These are phyloP conservation scores for Temnopleurus reevesii DNA, from an alignment of 53 echinoderm and acorn worm genomes.

Conservation along the genomic window DNA sequence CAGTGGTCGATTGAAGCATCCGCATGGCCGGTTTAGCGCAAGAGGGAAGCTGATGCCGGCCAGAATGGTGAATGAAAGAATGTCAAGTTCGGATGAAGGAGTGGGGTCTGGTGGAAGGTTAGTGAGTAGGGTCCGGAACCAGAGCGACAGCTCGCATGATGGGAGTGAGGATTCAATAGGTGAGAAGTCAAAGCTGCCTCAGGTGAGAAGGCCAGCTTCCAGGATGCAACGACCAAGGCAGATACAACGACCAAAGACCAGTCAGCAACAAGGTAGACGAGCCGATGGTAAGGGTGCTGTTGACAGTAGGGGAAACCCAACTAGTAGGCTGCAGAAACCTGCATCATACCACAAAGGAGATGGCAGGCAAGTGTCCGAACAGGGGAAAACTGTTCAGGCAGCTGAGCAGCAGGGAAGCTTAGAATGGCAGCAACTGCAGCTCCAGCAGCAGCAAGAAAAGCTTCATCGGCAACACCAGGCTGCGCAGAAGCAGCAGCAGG, in stretches of 20 bases:
- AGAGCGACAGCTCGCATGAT: conserved; percentile 36
- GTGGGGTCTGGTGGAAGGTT: conserved; percentile 29
- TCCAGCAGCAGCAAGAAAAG: conserved; percentile 45
- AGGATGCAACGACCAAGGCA: conserved; percentile 56
- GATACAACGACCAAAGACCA: conserved; percentile 43
- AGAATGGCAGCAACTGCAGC: conserved; percentile 53
- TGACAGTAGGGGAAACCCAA: not conserved
- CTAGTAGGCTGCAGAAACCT: conserved; percentile 26
- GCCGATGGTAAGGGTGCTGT: not conserved
- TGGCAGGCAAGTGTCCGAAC: not conserved
- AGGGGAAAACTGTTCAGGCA: not conserved
- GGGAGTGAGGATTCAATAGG: conserved; percentile 30
- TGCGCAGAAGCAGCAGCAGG: conserved; percentile 43
- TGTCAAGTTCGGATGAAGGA: conserved; percentile 39
- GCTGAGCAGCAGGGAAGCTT: conserved; percentile 37
- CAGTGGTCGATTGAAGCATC: not conserved
- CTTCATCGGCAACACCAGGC: conserved; percentile 34
- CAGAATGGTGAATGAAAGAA: not conserved
- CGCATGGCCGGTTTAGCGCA: not conserved
- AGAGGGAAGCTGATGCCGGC: not conserved
- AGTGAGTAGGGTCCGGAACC: conserved; percentile 3
- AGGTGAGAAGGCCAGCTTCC: conserved; percentile 40
- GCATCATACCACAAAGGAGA: not conserved
- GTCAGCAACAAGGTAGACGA: conserved; percentile 2
- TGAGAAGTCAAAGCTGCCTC: conserved; percentile 32